Evolutionary conservation across 2,888 invertebrate species (phyloP).

Genomic region (Euzetes globulus): DNA sequence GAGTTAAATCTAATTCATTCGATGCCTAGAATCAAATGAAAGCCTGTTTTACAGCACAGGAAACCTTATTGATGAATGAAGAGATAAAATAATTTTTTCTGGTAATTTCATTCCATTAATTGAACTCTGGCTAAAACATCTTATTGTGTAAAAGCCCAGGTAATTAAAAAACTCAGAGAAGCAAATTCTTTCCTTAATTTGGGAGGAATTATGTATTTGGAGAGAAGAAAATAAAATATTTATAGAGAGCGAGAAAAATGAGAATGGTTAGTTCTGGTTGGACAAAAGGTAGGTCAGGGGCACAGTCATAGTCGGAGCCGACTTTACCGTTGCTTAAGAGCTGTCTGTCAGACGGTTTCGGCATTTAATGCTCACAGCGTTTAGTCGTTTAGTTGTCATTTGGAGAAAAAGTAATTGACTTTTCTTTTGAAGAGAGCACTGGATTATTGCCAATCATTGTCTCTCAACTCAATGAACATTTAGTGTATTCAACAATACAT

Average conservation of each 20-base stretch:
- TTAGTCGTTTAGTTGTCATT: background rate
- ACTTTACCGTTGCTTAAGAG: background rate
- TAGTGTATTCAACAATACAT: background rate
- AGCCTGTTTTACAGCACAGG: background rate
- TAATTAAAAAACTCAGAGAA: background rate
- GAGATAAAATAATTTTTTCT: background rate
- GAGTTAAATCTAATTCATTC: background rate
- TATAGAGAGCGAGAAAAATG: background rate
- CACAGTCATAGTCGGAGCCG: background rate
- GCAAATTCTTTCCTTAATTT: background rate
- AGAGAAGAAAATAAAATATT: background rate
- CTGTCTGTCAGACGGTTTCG: background rate
- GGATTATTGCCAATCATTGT: background rate
- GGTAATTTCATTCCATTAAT: background rate
- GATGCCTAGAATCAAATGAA: background rate
- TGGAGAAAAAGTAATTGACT: background rate
- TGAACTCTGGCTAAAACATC: background rate
- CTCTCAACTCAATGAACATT: background rate
- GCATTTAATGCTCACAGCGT: background rate
- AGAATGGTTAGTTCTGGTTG: background rate
- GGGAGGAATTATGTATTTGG: background rate
- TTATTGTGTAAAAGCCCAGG: background rate
- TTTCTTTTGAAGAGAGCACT: background rate
- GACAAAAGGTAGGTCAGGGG: background rate
- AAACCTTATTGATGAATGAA: background rate